phyloP scores from a whole-genome alignment of 2,113 vertebrate genomes.

The Craseonycteris thonglongyai region DNA sequence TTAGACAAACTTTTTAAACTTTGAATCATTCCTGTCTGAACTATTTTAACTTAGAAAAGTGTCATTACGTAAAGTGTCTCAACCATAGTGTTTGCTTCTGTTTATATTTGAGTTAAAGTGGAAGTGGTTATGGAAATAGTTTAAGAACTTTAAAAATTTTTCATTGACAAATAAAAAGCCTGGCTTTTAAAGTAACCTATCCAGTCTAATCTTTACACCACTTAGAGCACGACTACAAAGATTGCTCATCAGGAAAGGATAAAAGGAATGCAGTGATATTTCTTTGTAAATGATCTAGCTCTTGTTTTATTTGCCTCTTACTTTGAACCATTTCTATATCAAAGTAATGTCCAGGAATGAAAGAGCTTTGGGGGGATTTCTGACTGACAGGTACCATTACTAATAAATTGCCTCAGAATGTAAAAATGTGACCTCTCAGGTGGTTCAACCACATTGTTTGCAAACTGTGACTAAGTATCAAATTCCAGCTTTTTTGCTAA shows the following conservation, averaged over 20 bases:
- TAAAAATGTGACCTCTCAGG: conserved; percentile 79
- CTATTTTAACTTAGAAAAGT: background rate
- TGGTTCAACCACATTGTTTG: conserved; percentile 83
- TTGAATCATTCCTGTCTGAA: background rate
- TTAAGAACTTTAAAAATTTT: background rate
- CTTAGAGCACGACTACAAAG: conserved; percentile 40
- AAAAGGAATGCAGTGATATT: background rate
- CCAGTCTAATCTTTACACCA: conserved; percentile 23
- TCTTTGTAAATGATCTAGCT: conserved; percentile 32
- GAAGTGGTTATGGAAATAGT: background rate
- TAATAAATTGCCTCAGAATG: conserved; percentile 77
- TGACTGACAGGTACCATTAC: conserved; percentile 72
- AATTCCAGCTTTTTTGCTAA: conserved; percentile 77
- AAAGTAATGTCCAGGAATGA: conserved; percentile 46
- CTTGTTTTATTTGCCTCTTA: conserved; percentile 45
- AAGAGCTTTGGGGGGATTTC: conserved; percentile 65
- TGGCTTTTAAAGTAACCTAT: conserved; percentile 39
- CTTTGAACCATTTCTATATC: conserved; percentile 51
- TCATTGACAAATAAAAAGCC: background rate
- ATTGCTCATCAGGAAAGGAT: background rate
- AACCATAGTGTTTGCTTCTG: background rate
- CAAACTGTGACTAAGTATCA: conserved; percentile 84
- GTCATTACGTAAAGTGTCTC: background rate
- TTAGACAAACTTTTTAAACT: background rate
- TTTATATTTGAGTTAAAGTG: conserved; percentile 10